These are phyloP conservation scores for Epizoanthus ramosus DNA, from an alignment of 92 coral and sea anemone species.

Conservation along the genomic window DNA sequence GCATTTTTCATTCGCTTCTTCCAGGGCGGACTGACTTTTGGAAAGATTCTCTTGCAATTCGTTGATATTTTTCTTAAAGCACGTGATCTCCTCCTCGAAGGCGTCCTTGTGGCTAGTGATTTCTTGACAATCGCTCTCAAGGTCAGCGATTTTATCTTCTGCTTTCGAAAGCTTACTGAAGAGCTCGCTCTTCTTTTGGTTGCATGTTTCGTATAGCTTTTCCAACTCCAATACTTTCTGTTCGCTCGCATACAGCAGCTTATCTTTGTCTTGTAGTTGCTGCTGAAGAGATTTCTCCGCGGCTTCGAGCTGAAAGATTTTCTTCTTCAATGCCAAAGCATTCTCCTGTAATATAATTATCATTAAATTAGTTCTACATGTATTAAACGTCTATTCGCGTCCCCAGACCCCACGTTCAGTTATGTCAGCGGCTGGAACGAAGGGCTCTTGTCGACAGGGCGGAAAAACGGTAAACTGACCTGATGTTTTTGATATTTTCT, in stretches of 20 bases:
- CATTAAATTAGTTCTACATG: no score
- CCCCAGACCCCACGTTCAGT: no score
- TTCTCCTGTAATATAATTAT: conserved; percentile 50
- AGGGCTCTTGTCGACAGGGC: no score
- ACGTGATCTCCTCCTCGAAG: conserved; percentile 43
- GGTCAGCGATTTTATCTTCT: conserved; percentile 63
- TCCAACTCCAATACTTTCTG: conserved; percentile 67
- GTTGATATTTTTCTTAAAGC: conserved; percentile 38
- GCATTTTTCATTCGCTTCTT: conserved; percentile 55
- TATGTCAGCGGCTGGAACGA: no score
- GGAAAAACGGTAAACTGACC: no score
- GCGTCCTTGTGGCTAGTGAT: conserved; percentile 28
- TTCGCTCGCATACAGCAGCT: conserved; percentile 56
- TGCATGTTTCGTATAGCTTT: conserved; percentile 62
- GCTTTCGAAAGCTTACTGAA: conserved; percentile 67
- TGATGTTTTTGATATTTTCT: no score
- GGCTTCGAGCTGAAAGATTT: conserved; percentile 77
- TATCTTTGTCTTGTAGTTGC: conserved; percentile 68
- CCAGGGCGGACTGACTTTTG: conserved; percentile 33
- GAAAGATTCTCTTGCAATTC: conserved; percentile 45
- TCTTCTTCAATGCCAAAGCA: conserved; percentile 62
- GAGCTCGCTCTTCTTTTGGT: conserved; percentile 69
- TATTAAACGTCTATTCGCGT: no score
- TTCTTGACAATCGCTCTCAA: conserved; percentile 60
- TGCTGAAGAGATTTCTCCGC: conserved; percentile 66